Evolutionary conservation across 37 sponge, comb jelly and placozoan genomes (phyloP).

Genomic region (Geodia barretti): DNA sequence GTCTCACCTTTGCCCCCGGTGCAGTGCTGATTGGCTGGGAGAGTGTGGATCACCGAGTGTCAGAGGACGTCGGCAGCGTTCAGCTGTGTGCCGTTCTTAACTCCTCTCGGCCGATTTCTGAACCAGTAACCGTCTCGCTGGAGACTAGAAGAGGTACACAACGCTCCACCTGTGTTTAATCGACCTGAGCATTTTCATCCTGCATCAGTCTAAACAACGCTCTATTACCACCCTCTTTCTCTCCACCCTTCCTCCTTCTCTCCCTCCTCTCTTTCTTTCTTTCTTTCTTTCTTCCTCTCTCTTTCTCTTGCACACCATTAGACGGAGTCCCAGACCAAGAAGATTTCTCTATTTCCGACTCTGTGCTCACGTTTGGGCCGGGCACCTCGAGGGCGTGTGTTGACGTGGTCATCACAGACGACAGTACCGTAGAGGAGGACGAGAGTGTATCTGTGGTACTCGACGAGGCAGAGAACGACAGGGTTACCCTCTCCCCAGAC

Average conservation of each 20-base stretch:
- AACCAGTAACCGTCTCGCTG: neutral
- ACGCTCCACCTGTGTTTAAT: neutral
- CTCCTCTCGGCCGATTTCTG: constrained; percentile 1
- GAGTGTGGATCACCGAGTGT: too few species aligned
- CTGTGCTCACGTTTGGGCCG: too few species aligned
- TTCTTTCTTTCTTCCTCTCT: neutral
- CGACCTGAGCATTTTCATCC: neutral
- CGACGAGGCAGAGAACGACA: neutral
- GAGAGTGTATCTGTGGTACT: constrained; percentile 4
- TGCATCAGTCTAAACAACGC: too few species aligned
- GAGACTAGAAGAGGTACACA: constrained; percentile 19
- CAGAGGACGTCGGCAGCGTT: too few species aligned
- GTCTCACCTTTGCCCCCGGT: too few species aligned
- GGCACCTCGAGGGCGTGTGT: too few species aligned
- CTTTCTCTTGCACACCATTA: neutral
- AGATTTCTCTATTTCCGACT: too few species aligned
- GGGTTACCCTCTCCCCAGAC: constrained; percentile 3
- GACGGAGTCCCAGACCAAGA: too few species aligned
- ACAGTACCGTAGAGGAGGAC: neutral
- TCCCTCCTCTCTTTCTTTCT: neutral
- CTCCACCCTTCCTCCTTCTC: neutral
- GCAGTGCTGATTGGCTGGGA: too few species aligned
- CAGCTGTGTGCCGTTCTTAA: too few species aligned
- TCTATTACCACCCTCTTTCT: too few species aligned
- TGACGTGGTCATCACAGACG: neutral